A percentile compares a stretch with the other conserved stretches of the same genome.
Conservation (phyloP, 2,888 invertebrate species). For the Harpagoxenus sublaevis region DNA sequence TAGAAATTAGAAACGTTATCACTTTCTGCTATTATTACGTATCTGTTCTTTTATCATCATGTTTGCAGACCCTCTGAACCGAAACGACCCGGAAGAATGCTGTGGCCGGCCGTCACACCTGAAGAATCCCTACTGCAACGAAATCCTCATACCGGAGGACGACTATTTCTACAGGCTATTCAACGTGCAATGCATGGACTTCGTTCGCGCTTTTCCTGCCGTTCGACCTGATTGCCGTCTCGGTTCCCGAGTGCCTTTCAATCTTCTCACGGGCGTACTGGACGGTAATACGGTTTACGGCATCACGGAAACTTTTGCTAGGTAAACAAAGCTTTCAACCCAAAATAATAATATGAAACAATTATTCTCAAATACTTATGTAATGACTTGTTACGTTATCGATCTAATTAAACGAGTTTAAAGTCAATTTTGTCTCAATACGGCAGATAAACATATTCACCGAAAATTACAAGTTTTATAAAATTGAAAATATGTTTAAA, state of each 20-base stretch:
- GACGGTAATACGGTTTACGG: slow-evolving; percentile 97
- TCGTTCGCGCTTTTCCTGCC: slow-evolving; percentile 95
- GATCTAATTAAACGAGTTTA: neutral
- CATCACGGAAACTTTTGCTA: slow-evolving; percentile 93
- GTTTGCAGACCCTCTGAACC: slow-evolving; percentile 91
- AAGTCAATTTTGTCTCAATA: neutral
- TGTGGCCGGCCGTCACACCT: slow-evolving; percentile 93
- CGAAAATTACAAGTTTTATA: neutral
- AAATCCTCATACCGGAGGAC: slow-evolving; percentile 95
- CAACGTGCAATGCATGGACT: slow-evolving; percentile 95
- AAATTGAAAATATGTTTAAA: neutral
- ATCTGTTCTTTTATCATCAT: slow-evolving; percentile 13
- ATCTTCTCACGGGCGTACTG: slow-evolving; percentile 94
- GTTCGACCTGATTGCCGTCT: slow-evolving; percentile 95
- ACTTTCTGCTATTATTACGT: slow-evolving; percentile 22
- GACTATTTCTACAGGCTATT: slow-evolving; percentile 96
- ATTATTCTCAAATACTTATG: neutral
- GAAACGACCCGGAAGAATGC: slow-evolving; percentile 97
- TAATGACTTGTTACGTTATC: neutral
- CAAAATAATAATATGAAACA: neutral
- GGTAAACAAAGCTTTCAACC: slow-evolving; percentile 85
- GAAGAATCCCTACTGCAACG: slow-evolving; percentile 96
- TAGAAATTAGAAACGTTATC: neutral
- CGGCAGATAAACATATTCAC: neutral
- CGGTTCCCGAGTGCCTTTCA: slow-evolving; percentile 94